Base-by-base conservation (phyloP, 2,888 invertebrate genomes). In the Xestia xanthographa region DNA sequence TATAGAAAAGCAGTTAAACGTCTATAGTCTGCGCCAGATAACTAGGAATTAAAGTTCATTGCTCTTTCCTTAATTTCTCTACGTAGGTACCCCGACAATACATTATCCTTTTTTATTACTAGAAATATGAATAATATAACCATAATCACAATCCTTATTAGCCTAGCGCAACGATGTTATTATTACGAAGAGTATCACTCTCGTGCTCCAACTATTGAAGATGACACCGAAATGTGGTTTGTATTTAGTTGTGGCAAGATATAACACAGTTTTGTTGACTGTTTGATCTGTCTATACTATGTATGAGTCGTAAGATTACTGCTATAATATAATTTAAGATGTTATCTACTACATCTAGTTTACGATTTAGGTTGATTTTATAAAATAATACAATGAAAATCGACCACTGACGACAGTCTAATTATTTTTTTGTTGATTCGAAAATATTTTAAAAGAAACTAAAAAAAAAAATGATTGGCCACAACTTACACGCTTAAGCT, bases 141-240 rank as follows among this genome's bases (percentile, higher is more conserved):
- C n/a, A n/a, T n/a, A n/a, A n/a, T n/a, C n/a, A n/a, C n/a, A n/a
- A n/a, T n/a, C n/a, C n/a, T n/a, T n/a, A n/a, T n/a, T n/a, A n/a
- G 43, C 26, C 29, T 50, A 72, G 60, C 58, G 45, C 68, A 78
- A 68, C 65, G 56, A 58, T 77, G 56, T 68, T 83, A 41, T 68
- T 68, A 73, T 84, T 66, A 78, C 62, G 43, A 67, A 72, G 66
- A 70, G 43, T 68, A 70, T 72, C 69, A 73, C 41, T 22, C 34
- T 22, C 60, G 38, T 53, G 65, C 62, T 66, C 14, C 11, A 22
- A 34, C 29, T 71, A 70, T 60, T 72, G 41, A 29, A 67, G 48
- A 63, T 66, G 62, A 66, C 48, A 41, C 11, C 69, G 14, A 70
- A 60, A 75, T 72, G 63, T 66, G 26, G 58, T 63, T 43, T 53